Evolutionary conservation across 2,113 vertebrate species (phyloP), one percentile per base, ranked within the genome.

Genomic region (Neoarius graeffei): DNA sequence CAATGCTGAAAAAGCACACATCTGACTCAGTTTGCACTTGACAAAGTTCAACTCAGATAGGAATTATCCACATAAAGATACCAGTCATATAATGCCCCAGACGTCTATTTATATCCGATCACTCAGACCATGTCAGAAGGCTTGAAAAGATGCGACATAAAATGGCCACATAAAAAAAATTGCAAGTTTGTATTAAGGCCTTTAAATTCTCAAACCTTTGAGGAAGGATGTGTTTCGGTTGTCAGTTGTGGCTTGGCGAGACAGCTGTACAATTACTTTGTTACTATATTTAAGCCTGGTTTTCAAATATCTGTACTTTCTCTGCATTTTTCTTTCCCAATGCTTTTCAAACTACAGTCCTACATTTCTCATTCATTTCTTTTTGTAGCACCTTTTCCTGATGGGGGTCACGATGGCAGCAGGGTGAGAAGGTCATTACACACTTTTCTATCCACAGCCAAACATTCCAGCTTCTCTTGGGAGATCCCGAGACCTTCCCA

Each of bases 241-340:
- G 80, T 82, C 80, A 82, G 80, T 82, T 82, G 80, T 82, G 80
- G 80, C 35, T 62, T 82, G 80, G 80, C 57, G 30, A 82, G 57
- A 62, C 20, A 20, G 57, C 57, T 82, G 80, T 62, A 82, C 80
- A 82, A 82, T 62, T 82, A 82, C 56, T 59, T 60, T 13, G 80
- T 82, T 60, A 42, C 80, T 82, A 82, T 62, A 62, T 60, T 82
- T 62, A 82, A 82, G 57, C 57, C 57, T 48, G 80, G n/a, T 62
- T 82, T 82, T 82, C 57, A 62, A 60, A 35, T 82, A 23, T 13
- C 9, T 62, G 80, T 9, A 82, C 57, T 60, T 82, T 6, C 42
- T 19, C 80, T 27, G 56, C 5, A 20, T 35, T 42, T 81, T 81
- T 30, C 54, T 27, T 19, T 62, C 25, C 50, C 76, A 54, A 0